Base-by-base conservation (phyloP, 2,113 vertebrate species). In the Phylloscopus trochilus region DNA sequence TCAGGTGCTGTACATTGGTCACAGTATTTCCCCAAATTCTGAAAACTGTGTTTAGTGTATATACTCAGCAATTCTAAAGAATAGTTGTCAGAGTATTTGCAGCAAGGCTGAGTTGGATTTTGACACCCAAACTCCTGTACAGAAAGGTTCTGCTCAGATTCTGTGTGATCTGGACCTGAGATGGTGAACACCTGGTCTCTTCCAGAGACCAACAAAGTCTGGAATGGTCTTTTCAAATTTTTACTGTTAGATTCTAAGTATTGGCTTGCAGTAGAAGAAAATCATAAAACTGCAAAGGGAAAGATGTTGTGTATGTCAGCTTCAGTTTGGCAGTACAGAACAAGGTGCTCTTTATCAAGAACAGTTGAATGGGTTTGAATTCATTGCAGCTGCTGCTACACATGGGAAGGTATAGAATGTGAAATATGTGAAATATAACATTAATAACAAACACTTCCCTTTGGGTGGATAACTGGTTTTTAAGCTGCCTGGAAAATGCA, bases 391-490 rank as follows among this genome's bases (percentile, higher is more conserved):
- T 60, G 30, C 37, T 88, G 10, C 76, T 68, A 8, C 87, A 44
- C 68, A n/a, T 55, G 23, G 12, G 62, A 90, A 89, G 47, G 22
- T 59, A 43, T 43, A 47, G 60, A 84, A 56, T 27, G 51, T 41
- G 41, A 41, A 41, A 41, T 41, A 41, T 39, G 37, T 69, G 49
- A 80, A 62, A 73, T 83, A 23, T 9, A 87, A 28, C 62, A 17
- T 68, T 73, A 80, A 37, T 86, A 91, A 83, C 20, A n/a, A 56
- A 78, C 64, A 31, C 27, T 83, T 93, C 88, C 44, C 26, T 84
- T 66, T 73, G 82, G 27, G 15, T 76, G 28, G n/a, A 55, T 75
- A 93, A 46, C 56, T 90, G n/a, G 28, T 89, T 91, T 94, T 94
- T 60, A 68, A 91, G 69, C n/a, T 87, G 35, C 68, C 23, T 80